These are phyloP conservation scores for Syrphus vitripennis DNA, from an alignment of 2,888 invertebrate species.

Conservation along the genomic window DNA sequence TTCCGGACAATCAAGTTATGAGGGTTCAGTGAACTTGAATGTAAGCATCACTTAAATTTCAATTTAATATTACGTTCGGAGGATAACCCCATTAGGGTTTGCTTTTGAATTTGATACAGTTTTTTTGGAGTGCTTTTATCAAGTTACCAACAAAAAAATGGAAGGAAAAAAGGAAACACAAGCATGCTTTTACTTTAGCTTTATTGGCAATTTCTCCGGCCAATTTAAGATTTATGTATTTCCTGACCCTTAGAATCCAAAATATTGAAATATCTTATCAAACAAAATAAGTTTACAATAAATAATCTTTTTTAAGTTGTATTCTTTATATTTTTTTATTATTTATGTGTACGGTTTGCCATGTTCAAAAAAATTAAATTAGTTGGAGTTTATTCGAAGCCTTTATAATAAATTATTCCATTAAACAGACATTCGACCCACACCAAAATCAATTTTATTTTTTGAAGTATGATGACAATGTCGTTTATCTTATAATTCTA, in stretches of 20 bases:
- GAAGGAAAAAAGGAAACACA: neutral
- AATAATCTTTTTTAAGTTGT: neutral
- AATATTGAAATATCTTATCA: neutral
- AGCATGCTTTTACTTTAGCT: neutral
- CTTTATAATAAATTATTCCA: neutral
- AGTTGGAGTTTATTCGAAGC: too few species aligned
- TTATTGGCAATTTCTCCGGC: neutral
- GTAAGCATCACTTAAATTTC: constrained; percentile 14
- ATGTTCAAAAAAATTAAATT: too few species aligned
- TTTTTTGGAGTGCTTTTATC: neutral
- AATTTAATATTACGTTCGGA: neutral
- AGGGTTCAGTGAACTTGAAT: constrained; percentile 29
- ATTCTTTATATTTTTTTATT: neutral
- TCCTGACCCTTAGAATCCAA: neutral
- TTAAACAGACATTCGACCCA: neutral
- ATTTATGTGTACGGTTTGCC: too few species aligned
- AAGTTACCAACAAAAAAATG: neutral
- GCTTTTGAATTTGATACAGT: neutral
- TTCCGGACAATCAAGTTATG: constrained; percentile 13
- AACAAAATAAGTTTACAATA: neutral
- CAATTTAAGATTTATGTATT: constrained; percentile 2
- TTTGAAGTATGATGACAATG: neutral
- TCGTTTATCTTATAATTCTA: neutral
- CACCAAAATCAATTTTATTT: neutral
- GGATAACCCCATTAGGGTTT: constrained; percentile 1